These are phyloP conservation scores for Scrobipalpa atriplicella DNA, from an alignment of 2,888 invertebrate species.

Conservation along the genomic window DNA sequence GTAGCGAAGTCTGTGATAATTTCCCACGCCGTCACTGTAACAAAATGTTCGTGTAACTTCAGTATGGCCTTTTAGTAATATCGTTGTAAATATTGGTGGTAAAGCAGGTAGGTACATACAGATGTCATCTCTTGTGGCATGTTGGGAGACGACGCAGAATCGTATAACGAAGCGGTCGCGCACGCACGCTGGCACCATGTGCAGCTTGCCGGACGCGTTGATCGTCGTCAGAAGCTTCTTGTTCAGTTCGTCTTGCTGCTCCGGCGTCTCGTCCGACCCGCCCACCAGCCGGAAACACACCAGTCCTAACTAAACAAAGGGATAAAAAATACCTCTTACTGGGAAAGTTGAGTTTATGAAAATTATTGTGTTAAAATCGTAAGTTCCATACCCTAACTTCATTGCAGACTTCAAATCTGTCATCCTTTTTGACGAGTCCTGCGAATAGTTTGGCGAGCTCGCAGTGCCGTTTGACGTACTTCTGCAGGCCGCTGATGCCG, in stretches of 20 bases:
- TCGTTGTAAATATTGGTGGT: not conserved
- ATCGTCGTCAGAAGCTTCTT: constrained; percentile 95
- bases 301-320: constrained; percentile 87
- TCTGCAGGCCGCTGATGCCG: constrained; percentile 96
- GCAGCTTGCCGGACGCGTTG: constrained; percentile 97
- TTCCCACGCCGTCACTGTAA: constrained; percentile 91
- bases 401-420: constrained; percentile 95
- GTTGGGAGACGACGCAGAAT: constrained; percentile 96
- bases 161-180: constrained; percentile 95
- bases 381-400: constrained; percentile 89
- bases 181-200: constrained; percentile 97
- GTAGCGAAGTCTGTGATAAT: constrained; percentile 91
- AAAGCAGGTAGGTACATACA: constrained; percentile 68
- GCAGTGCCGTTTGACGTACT: constrained; percentile 96
- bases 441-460: constrained; percentile 95
- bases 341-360: not conserved
- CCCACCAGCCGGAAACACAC: constrained; percentile 96
- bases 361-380: not conserved
- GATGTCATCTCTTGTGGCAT: constrained; percentile 92
- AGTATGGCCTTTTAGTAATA: not conserved
- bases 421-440: constrained; percentile 89
- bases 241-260: constrained; percentile 86
- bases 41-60: not conserved
- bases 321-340: too few relatives aligned
- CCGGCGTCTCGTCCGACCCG: constrained; percentile 62